phyloP scores from a whole-genome alignment of 2,888 invertebrate genomes.

The Hybos culiciformis region DNA sequence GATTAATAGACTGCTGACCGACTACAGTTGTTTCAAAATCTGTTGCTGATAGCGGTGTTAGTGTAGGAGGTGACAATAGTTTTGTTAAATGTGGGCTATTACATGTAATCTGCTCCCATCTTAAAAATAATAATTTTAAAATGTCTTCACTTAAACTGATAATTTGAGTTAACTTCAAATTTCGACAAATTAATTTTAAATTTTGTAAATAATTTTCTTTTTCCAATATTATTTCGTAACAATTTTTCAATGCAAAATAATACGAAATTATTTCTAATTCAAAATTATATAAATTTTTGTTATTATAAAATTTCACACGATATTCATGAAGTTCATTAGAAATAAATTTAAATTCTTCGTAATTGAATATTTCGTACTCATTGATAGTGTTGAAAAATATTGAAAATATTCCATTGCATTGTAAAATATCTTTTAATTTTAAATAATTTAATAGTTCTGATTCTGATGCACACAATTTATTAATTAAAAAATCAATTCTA shows the following conservation, averaged over 20 bases:
- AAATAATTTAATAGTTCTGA: background rate
- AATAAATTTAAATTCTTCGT: background rate
- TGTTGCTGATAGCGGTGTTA: conserved; percentile 10
- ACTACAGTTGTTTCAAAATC: conserved; percentile 11
- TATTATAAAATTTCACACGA: background rate
- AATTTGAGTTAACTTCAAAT: conserved; percentile 23
- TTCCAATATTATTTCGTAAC: conserved; percentile 24
- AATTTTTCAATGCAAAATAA: conserved; percentile 23
- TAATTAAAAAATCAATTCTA: no score
- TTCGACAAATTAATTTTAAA: conserved; percentile 24
- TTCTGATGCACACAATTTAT: background rate
- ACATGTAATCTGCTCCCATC: conserved; percentile 26
- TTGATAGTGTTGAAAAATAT: background rate
- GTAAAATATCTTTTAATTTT: no score
- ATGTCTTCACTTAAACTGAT: conserved; percentile 28
- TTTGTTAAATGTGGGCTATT: background rate
- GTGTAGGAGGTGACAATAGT: conserved; percentile 1
- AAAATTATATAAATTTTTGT: conserved; percentile 15
- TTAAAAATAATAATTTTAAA: conserved; percentile 27
- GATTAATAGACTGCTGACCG: no score
- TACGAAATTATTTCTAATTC: conserved; percentile 27
- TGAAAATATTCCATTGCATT: no score
- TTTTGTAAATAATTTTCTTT: conserved; percentile 19
- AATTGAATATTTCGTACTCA: background rate
- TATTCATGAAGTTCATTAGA: background rate